Base-by-base conservation (phyloP, 2,797 vertebrate species). In the Falco peregrinus region DNA sequence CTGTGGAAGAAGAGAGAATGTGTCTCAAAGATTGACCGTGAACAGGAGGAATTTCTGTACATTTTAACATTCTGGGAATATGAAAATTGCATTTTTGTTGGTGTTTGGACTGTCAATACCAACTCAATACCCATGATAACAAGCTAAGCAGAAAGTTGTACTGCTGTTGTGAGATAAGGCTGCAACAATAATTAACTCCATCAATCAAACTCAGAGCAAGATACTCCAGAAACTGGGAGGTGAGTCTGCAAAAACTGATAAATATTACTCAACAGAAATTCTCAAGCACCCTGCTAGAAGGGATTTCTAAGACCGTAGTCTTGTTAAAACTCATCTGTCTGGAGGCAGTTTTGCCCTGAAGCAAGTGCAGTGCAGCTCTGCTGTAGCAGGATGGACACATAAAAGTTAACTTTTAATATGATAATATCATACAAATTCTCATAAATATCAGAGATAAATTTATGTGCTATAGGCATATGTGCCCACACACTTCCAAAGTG, bases 171-270 rank as follows among this genome's bases (percentile, higher is more conserved):
- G 75, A 93, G 93, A 94, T 87, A 91, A 90, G 65, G 53, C 37
- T 84, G 84, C 80, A 80, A 87, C 81, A 81, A 67, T 73, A 94
- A 92, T 95, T 93, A 92, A 86, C 48, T 94, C 63, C 47, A 67
- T 95, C 91, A 90, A 56, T 95, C 87, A 96, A 93, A 82, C 64
- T 88, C 10, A 5, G 56, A 91, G 78, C 15, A 87, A 51, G 45
- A 45, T 75, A 41, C 51, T 92, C 45, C 65, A 85, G 80, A 84
- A 94, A 29, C 11, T 10, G 41, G 56, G 51, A 50, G 41, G 63
- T 89, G 84, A 94, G 65, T 65, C 78, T 96, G 87, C 81, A 84
- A 86, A 95, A 90, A 59, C 48, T 82, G 93, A 88, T 92, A 87
- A 95, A 68, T 76, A 37, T 91, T 93, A 71, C 71, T 93, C 63